phyloP scores from a whole-genome alignment of 2,888 invertebrate genomes.

The Trileptium ribeirensis region DNA sequence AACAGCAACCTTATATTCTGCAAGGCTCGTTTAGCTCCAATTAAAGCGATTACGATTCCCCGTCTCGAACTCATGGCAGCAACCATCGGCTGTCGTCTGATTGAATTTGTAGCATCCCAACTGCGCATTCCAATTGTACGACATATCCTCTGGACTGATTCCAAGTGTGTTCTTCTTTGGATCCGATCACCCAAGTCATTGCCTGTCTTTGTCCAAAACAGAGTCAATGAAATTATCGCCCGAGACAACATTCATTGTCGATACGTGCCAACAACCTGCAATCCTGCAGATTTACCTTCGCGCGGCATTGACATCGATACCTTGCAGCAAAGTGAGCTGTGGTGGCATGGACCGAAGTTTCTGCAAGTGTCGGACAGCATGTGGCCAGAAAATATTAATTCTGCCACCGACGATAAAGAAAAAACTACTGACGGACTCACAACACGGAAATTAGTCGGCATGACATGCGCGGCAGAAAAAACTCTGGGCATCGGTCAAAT shows the following conservation, averaged over 20 bases:
- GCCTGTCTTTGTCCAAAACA: background rate
- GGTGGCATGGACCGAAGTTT: background rate
- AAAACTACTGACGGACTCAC: background rate
- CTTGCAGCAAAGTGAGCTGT: background rate
- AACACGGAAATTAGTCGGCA: no score
- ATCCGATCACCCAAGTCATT: background rate
- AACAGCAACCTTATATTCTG: constrained; percentile 13
- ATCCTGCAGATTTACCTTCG: constrained; percentile 35
- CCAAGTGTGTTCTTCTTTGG: background rate
- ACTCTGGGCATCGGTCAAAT: background rate
- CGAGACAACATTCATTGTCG: background rate
- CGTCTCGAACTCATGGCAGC: constrained; percentile 22
- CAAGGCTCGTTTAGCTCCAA: constrained; percentile 20
- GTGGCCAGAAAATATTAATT: background rate
- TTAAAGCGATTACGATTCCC: constrained; percentile 17
- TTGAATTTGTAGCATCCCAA: background rate
- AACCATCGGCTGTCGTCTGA: background rate
- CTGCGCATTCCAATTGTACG: background rate
- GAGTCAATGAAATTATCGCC: background rate
- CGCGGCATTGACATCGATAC: background rate
- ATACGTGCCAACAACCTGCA: constrained; percentile 29
- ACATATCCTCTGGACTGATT: background rate
- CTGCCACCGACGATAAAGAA: background rate
- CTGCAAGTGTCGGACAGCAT: background rate
- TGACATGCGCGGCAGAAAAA: background rate